A percentile compares a stretch with the other conserved stretches of the same genome.
Evolutionary conservation across 1,140 invertebrate species (phyloP).

Genomic region (Drosophila equinoxialis): DNA sequence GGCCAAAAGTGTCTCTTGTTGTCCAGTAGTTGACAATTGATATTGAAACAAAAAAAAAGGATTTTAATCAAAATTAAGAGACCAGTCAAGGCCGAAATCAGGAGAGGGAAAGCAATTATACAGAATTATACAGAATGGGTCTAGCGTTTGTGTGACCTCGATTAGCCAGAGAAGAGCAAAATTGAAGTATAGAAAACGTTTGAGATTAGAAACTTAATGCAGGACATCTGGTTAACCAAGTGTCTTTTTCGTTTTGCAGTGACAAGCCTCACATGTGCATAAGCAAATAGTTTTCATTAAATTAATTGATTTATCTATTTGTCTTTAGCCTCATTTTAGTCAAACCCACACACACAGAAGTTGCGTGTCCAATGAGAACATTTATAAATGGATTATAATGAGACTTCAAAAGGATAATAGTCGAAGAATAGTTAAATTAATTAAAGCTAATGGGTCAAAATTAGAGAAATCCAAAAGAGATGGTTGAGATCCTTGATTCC

Average conservation of each 20-base stretch:
- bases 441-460: neutral
- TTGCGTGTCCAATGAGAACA: neutral
- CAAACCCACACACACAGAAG: neutral
- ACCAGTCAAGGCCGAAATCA: too few relatives aligned
- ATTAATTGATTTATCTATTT: conserved; percentile 58
- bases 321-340: neutral
- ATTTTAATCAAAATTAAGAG: too few relatives aligned
- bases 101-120: too few relatives aligned
- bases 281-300: conserved; percentile 66
- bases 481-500: too few relatives aligned
- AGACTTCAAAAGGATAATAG: conserved; percentile 1
- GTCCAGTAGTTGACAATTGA: too few relatives aligned
- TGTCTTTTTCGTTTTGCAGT: conserved; percentile 18
- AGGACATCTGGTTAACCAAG: conserved; percentile 19
- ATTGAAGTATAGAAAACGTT: too few relatives aligned
- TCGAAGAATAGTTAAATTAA: neutral
- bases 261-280: conserved; percentile 56
- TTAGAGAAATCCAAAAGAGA: too few relatives aligned
- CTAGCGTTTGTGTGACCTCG: too few relatives aligned
- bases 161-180: too few relatives aligned
- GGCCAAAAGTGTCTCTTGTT: too few relatives aligned
- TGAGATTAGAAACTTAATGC: neutral
- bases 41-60: too few relatives aligned
- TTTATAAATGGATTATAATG: conserved; percentile 8
- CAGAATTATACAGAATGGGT: too few relatives aligned